These are phyloP conservation scores for Drosophila mulleri DNA, from an alignment of 2,888 invertebrate genomes.

Conservation along the genomic window DNA sequence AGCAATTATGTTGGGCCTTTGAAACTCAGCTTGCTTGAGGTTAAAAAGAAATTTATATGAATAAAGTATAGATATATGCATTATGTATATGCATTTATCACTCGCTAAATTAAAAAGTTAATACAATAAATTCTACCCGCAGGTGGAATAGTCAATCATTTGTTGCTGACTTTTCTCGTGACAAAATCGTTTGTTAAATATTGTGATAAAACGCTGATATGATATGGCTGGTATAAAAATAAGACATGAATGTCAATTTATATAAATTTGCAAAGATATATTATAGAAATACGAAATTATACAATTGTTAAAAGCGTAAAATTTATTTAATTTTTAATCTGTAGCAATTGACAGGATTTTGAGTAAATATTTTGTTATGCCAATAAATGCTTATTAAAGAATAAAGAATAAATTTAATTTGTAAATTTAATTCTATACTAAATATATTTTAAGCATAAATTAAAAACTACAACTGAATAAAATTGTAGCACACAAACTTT, in stretches of 20 bases:
- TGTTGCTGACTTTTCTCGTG: neutral
- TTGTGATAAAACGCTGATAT: neutral
- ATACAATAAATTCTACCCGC: neutral
- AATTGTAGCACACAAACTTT: neutral
- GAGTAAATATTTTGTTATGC: no score
- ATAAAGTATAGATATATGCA: no score
- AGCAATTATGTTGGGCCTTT: conserved; percentile 58
- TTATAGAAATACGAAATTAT: neutral
- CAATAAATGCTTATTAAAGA: no score
- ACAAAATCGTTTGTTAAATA: neutral
- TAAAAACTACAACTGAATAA: no score
- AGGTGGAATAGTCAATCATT: conserved; percentile 3
- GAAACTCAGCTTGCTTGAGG: conserved; percentile 9
- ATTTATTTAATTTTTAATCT: neutral
- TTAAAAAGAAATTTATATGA: neutral
- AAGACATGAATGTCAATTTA: neutral
- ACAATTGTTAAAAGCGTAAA: neutral
- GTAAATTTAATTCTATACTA: no score
- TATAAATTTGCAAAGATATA: neutral
- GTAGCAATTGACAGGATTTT: neutral
- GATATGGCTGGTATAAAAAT: neutral
- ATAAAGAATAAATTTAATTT: no score
- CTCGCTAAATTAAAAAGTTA: conserved; percentile 7
- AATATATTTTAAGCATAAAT: no score
- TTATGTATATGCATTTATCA: neutral